Percentiles rank a stretch among this genome's conserved stretches.
Conservation (phyloP, 2,888 invertebrate genomes). For the Lydus trimaculatus region DNA sequence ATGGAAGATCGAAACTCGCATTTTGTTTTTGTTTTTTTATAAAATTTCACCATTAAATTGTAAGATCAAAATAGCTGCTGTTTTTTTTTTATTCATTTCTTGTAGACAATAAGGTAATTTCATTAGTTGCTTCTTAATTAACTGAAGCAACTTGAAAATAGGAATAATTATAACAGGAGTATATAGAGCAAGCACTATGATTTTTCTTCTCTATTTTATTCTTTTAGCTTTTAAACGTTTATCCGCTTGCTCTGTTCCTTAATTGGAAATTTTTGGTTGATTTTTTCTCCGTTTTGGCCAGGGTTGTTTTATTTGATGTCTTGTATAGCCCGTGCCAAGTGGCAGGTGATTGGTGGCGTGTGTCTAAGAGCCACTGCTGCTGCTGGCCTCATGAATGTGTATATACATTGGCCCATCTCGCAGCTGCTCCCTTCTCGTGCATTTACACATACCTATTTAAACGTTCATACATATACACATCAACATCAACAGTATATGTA, state of each 20-base stretch:
- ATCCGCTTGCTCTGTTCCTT: background rate
- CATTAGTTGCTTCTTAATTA: background rate
- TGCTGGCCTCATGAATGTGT: slow-evolving; percentile 52
- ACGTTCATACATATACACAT: slow-evolving; percentile 2
- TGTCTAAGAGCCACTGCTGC: slow-evolving; percentile 58
- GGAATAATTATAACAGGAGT: too few species aligned
- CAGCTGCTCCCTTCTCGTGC: slow-evolving; percentile 42
- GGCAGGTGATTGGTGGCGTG: slow-evolving; percentile 64
- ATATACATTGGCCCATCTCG: slow-evolving; percentile 50
- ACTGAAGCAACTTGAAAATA: too few species aligned
- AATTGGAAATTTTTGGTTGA: background rate
- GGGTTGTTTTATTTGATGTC: slow-evolving; percentile 48
- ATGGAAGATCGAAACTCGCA: background rate
- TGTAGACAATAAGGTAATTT: too few species aligned
- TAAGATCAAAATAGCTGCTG: too few species aligned
- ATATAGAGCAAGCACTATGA: too few species aligned
- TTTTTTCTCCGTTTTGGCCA: slow-evolving; percentile 42
- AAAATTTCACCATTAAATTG: too few species aligned
- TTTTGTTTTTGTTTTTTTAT: too few species aligned
- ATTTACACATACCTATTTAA: background rate
- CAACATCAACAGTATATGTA: background rate
- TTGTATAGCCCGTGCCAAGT: slow-evolving; percentile 48
- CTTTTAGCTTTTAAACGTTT: too few species aligned
- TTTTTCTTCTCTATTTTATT: background rate
- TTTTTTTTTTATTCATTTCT: too few species aligned